Evolutionary conservation across 2,888 invertebrate genomes (phyloP).

Genomic region (Tetranychus truncatus): DNA sequence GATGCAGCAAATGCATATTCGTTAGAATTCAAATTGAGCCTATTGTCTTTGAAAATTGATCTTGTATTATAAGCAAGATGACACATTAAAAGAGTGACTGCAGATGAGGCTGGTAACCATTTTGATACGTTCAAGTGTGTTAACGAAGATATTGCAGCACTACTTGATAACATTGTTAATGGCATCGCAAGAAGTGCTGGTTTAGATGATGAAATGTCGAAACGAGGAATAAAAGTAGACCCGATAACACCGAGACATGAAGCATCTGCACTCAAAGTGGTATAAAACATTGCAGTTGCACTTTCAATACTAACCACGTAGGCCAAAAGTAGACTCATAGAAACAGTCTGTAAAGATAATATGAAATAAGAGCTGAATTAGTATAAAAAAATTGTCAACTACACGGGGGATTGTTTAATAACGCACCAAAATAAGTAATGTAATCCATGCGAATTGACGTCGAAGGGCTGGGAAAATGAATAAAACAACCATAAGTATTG

Average conservation of each 20-base stretch:
- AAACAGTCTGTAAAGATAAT: not conserved
- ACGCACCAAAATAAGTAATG: not conserved
- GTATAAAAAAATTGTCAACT: not conserved
- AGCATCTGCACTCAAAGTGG: not conserved
- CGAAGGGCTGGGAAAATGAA: not conserved
- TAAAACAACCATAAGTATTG: not conserved
- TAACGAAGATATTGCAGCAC: not conserved
- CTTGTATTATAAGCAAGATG: slow-evolving; percentile 7
- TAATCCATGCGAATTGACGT: slow-evolving; percentile 2
- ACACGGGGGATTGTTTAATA: not conserved
- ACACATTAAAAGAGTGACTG: not conserved
- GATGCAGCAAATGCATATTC: not conserved
- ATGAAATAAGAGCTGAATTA: not conserved
- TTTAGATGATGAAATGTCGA: not conserved
- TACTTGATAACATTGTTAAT: not conserved
- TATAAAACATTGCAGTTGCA: not conserved
- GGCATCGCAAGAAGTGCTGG: not conserved
- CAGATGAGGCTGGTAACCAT: not conserved
- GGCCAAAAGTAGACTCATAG: not conserved
- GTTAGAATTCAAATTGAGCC: not conserved
- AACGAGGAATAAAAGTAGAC: not conserved
- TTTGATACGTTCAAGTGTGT: not conserved
- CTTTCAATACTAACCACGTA: not conserved
- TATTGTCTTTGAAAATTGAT: not conserved
- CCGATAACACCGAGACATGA: not conserved